Conservation (phyloP, 92 coral and sea anemone genomes). For the Epizoanthus rinbou region DNA sequence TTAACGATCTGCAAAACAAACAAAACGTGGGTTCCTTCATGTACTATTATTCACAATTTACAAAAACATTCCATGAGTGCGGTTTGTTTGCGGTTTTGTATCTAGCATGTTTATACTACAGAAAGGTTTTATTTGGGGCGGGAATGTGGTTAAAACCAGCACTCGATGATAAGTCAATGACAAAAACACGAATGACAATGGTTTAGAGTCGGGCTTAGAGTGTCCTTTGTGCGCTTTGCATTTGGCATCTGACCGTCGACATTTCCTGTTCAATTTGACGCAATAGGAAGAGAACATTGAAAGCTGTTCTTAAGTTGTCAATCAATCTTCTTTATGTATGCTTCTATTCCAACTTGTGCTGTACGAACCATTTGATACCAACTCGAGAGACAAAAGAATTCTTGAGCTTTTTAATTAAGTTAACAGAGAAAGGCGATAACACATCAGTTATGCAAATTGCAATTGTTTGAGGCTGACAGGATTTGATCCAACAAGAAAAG, state of each 20-base stretch:
- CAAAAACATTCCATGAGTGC: not conserved
- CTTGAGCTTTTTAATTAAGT: slow-evolving; percentile 33
- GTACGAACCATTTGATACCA: no score
- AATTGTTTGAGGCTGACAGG: slow-evolving; percentile 48
- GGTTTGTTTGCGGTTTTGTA: slow-evolving; percentile 13
- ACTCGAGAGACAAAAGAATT: slow-evolving; percentile 25
- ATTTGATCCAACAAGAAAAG: slow-evolving; percentile 38
- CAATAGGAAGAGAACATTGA: not conserved
- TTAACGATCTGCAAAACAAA: no score
- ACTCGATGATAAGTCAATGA: not conserved
- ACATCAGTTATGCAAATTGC: slow-evolving; percentile 57
- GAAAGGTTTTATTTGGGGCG: slow-evolving; percentile 35
- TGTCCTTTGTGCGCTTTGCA: not conserved
- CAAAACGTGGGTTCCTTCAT: not conserved
- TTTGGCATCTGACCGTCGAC: slow-evolving; percentile 21
- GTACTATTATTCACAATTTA: not conserved
- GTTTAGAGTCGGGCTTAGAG: not conserved
- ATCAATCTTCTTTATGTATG: slow-evolving; percentile 17
- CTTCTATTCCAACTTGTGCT: no score
- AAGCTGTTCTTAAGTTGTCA: not conserved
- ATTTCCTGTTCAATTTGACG: slow-evolving; percentile 20
- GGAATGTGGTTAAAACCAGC: slow-evolving; percentile 16
- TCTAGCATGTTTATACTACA: slow-evolving; percentile 4
- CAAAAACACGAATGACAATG: not conserved
- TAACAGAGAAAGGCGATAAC: slow-evolving; percentile 44